These are phyloP conservation scores for Macrophya annulata DNA, from an alignment of 2,888 invertebrate species.

Conservation along the genomic window DNA sequence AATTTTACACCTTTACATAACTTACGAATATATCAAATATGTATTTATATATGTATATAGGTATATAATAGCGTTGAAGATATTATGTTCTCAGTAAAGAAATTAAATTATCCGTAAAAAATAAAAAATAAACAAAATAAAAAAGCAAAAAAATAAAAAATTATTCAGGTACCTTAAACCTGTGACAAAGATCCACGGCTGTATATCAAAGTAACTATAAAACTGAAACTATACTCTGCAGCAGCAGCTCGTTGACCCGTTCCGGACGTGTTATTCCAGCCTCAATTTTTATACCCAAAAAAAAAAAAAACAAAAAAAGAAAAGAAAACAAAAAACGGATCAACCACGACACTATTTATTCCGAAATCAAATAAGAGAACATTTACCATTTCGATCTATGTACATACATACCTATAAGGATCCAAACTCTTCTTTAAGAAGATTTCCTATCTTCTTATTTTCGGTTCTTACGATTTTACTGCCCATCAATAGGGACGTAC, in stretches of 20 bases:
- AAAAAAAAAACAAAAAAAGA: neutral
- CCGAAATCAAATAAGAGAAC: no score
- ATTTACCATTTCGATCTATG: neutral
- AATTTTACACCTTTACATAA: neutral
- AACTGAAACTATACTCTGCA: neutral
- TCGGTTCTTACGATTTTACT: conserved; percentile 22
- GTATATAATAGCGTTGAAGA: no score
- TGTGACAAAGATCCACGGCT: neutral
- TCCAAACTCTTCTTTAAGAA: neutral
- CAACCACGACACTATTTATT: no score
- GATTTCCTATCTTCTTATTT: neutral
- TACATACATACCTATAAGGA: no score
- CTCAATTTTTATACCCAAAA: neutral
- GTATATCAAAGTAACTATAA: conserved; percentile 18
- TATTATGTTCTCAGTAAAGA: neutral
- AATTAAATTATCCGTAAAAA: neutral
- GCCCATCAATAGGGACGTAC: neutral
- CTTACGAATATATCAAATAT: neutral
- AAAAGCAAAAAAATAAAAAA: neutral
- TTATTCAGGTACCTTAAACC: neutral
- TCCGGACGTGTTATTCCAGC: neutral
- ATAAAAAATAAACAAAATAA: neutral
- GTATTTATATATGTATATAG: neutral
- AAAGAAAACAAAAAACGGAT: neutral
- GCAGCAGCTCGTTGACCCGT: conserved; percentile 27